Base-by-base conservation (phyloP, 1,140 invertebrate species). In the Bombyx mandarina region DNA sequence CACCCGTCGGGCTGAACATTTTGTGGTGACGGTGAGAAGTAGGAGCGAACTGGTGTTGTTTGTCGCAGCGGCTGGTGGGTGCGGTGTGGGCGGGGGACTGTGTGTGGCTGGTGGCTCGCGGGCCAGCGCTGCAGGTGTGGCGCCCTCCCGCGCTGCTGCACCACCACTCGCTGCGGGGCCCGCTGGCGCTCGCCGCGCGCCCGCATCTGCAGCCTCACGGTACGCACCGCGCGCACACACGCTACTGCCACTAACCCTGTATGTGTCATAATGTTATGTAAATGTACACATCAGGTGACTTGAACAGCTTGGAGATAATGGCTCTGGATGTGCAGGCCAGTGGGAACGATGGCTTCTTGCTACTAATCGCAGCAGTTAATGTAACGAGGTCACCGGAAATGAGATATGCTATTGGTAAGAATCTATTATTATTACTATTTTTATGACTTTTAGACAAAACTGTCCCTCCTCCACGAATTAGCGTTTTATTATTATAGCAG, bases 281-380 rank as follows among this genome's bases (percentile, higher is more conserved):
- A 3, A 35, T 5, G 2, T 12, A 18, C 9, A 45, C 12, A 43
- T 3, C 68, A 83, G 80, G 75, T 2, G 78, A 83, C 44, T 54
- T 67, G 10, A 75, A 65, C 68, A 69, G 67, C 22, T 52, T 79
- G 55, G 79, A 84, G 58, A 65, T 82, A 43, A 60, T 62, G 63
- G 75, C 77, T 9, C 64, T 82, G 54, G 81, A 84, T 59, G 75
- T 81, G 57, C 75, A 68, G 12, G 72, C 77, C 58, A 90, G 92
- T 26, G 90, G 91, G 45, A 91, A 91, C 42, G 89, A 90, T 55
- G 91, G 91, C 9, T 86, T 96, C 35, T 89, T 95, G 54, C 74
- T 97, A 54, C 87, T 97, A 8, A 90, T 92, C 50, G 94, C 94
- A 12, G 93, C 92, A 26, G 89, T 93, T 10, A 93, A 93, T 75